A percentile compares a stretch with the other conserved stretches of the same genome.
Conservation (phyloP, 2,888 invertebrate genomes). For the Tachina grossa region DNA sequence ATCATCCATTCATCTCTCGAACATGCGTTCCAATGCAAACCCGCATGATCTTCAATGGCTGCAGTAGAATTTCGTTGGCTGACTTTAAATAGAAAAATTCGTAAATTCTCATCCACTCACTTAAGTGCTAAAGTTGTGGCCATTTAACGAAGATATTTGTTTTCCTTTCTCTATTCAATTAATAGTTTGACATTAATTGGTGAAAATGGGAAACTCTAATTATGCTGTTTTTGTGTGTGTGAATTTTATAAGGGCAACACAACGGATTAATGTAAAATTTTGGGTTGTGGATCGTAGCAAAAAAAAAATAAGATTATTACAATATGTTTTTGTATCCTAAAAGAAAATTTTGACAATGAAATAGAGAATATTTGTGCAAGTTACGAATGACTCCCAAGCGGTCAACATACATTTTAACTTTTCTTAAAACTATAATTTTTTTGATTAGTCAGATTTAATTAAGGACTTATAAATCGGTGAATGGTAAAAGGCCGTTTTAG, state of each 20-base stretch:
- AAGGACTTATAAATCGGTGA: no score
- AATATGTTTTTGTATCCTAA: background rate
- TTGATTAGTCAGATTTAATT: no score
- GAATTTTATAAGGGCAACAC: slow-evolving; percentile 43
- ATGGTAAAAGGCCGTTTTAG: no score
- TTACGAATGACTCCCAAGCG: no score
- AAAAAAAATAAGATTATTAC: background rate
- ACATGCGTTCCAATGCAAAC: slow-evolving; percentile 32
- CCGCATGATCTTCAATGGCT: slow-evolving; percentile 48
- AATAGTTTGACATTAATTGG: slow-evolving; percentile 65
- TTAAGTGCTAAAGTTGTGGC: slow-evolving; percentile 50
- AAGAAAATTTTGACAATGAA: background rate
- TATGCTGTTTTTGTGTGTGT: background rate
- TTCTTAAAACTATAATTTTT: no score
- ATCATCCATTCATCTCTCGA: background rate
- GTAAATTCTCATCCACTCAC: slow-evolving; percentile 24
- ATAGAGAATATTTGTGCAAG: no score
- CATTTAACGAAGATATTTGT: slow-evolving; percentile 45
- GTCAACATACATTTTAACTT: no score
- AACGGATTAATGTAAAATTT: slow-evolving; percentile 37
- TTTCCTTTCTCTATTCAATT: slow-evolving; percentile 42
- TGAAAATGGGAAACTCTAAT: slow-evolving; percentile 40
- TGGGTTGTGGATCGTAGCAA: slow-evolving; percentile 18
- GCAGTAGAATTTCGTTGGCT: slow-evolving; percentile 5
- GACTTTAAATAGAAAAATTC: slow-evolving; percentile 37